A percentile compares a stretch with the other conserved stretches of the same genome.
phyloP scores from a whole-genome alignment of 1,140 invertebrate species.

The Formica exsecta region DNA sequence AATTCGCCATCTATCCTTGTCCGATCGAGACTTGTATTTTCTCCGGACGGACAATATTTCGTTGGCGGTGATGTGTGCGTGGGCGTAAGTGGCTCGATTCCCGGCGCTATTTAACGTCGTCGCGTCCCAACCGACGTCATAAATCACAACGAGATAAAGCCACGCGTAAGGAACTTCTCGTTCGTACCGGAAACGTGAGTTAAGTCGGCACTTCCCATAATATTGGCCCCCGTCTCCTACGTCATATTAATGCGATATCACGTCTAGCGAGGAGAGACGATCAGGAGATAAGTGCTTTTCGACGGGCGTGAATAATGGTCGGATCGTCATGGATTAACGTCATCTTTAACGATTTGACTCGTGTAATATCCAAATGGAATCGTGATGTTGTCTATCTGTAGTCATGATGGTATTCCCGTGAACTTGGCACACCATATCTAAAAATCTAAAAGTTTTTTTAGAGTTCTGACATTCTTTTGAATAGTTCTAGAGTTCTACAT shows the following conservation, averaged over 20 bases:
- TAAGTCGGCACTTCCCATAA: constrained; percentile 55
- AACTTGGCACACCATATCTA: no score
- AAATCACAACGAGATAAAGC: constrained; percentile 62
- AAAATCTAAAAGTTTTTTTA: no score
- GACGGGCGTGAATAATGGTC: constrained; percentile 40
- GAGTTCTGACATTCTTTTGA: no score
- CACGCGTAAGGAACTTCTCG: constrained; percentile 28
- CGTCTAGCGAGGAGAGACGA: constrained; percentile 23
- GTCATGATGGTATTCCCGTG: neutral
- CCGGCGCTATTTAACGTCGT: constrained; percentile 54
- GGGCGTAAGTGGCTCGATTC: constrained; percentile 53
- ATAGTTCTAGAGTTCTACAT: no score
- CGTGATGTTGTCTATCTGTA: neutral
- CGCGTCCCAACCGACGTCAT: constrained; percentile 54
- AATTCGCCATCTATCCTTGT: neutral
- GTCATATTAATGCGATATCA: constrained; percentile 36
- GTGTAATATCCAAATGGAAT: neutral
- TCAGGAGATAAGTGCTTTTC: constrained; percentile 39
- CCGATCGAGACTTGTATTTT: constrained; percentile 10
- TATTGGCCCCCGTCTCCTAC: constrained; percentile 29
- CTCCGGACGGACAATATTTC: neutral
- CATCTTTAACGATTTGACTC: constrained; percentile 21
- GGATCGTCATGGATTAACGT: neutral
- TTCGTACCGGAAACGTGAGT: constrained; percentile 50
- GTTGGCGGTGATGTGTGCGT: neutral